These are phyloP conservation scores for Trilocha varians DNA, from an alignment of 2,888 invertebrate species.

Conservation along the genomic window DNA sequence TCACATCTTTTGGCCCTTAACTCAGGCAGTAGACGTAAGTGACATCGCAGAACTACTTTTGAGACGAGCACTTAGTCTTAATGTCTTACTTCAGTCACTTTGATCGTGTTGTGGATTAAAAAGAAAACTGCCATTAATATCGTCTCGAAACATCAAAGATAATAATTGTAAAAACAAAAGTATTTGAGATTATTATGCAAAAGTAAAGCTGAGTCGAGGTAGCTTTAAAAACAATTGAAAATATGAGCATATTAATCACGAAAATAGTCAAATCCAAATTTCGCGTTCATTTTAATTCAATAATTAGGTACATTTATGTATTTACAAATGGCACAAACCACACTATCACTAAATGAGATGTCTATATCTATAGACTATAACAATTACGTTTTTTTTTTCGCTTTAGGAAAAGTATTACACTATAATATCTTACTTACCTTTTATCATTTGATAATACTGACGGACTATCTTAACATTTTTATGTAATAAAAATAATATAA, in stretches of 20 bases:
- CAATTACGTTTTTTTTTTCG: slow-evolving; percentile 18
- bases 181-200: too few relatives aligned
- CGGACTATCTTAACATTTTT: slow-evolving; percentile 2
- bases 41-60: too few relatives aligned
- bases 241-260: background rate
- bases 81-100: too few relatives aligned
- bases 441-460: slow-evolving; percentile 4
- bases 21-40: too few relatives aligned
- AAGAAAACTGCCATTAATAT: too few relatives aligned
- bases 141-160: too few relatives aligned
- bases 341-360: slow-evolving; percentile 12
- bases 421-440: slow-evolving; percentile 3
- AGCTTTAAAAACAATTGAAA: too few relatives aligned
- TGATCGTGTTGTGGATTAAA: too few relatives aligned
- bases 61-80: too few relatives aligned
- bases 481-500: background rate
- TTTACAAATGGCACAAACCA: slow-evolving; percentile 20
- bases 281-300: slow-evolving; percentile 13
- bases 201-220: too few relatives aligned
- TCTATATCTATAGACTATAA: slow-evolving; percentile 31
- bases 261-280: slow-evolving; percentile 2
- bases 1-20: too few relatives aligned
- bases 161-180: too few relatives aligned
- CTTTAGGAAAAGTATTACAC: background rate
- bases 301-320: slow-evolving; percentile 30